Conservation (phyloP, 2,797 vertebrate species). For the Taeniopygia guttata region DNA sequence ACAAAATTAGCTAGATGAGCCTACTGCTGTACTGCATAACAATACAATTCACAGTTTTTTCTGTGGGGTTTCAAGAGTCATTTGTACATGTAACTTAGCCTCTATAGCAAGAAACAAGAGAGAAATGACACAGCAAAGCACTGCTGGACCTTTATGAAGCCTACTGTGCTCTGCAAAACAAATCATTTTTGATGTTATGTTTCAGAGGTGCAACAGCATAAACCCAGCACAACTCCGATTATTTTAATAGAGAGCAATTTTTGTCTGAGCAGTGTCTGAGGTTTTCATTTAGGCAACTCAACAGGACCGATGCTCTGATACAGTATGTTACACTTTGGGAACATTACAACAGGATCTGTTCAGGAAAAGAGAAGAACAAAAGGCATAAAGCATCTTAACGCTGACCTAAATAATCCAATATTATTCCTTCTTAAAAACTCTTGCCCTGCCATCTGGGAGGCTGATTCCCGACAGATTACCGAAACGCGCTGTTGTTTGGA, state of each 20-base stretch:
- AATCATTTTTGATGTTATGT: not conserved
- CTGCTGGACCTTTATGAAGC: not conserved
- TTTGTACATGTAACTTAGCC: not conserved
- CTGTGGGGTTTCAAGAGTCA: not conserved
- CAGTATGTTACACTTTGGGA: not conserved
- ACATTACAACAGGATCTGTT: not conserved
- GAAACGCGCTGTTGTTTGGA: not conserved
- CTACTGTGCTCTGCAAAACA: fast-evolving
- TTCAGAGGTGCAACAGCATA: not conserved
- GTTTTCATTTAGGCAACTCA: not conserved
- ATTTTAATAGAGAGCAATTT: not conserved
- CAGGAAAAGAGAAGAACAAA: not conserved
- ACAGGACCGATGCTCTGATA: not conserved
- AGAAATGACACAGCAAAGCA: not conserved
- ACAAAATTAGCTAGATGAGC: not conserved
- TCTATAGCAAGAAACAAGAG: not conserved
- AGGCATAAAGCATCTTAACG: not conserved
- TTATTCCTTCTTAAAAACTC: not conserved
- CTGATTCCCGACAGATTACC: not conserved
- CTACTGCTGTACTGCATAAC: not conserved
- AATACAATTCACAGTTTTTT: not conserved
- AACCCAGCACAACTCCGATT: not conserved
- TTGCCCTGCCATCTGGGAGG: not conserved
- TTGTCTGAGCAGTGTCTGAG: not conserved
- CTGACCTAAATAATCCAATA: not conserved